Conservation (phyloP, 2,113 vertebrate species). For the Cisticola juncidis region DNA sequence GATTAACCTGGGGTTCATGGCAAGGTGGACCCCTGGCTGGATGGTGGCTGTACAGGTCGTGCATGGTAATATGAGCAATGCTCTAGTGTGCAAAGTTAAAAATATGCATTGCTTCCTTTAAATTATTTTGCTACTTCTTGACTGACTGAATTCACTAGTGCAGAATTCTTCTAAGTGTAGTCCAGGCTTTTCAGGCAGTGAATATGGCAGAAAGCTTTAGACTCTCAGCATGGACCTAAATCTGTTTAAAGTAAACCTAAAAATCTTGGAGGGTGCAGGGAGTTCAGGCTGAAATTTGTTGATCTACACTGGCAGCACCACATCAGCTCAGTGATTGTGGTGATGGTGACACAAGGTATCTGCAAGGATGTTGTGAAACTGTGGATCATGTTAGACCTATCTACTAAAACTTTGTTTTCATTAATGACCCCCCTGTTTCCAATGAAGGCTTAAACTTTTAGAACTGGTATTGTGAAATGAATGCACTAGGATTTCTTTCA, state of each 20-base stretch:
- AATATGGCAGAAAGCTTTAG: neutral
- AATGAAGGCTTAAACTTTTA: neutral
- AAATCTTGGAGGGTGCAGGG: neutral
- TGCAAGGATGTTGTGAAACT: neutral
- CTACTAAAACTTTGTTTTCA: neutral
- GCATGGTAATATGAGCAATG: neutral
- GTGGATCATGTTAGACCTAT: neutral
- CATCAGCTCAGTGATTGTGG: neutral
- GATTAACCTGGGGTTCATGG: neutral
- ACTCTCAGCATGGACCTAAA: neutral
- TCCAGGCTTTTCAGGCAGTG: neutral
- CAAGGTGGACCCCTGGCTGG: neutral
- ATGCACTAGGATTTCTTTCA: neutral
- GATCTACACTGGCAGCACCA: neutral
- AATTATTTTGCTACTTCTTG: neutral
- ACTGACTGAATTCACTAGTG: neutral
- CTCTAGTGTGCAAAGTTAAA: neutral
- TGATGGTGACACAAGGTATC: neutral
- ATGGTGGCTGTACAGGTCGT: neutral
- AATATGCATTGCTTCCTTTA: accelerated
- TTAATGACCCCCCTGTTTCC: neutral
- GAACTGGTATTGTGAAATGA: neutral
- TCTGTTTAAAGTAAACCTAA: neutral
- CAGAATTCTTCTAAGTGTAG: neutral
- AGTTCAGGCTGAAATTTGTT: neutral